phyloP scores from a whole-genome alignment of 1,140 invertebrate genomes.

The Platyura marginata region DNA sequence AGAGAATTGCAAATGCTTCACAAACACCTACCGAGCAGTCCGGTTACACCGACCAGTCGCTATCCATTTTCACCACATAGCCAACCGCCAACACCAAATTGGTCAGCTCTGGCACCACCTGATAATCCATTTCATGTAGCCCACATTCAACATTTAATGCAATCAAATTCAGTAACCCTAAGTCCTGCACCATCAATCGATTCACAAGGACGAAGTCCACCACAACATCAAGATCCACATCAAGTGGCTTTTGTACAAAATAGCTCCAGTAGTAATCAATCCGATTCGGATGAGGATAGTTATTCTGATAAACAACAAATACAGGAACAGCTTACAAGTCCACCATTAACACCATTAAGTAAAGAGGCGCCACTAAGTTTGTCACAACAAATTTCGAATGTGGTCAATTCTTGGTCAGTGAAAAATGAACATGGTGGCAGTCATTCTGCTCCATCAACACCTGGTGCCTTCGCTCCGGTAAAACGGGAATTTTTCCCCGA shows the following conservation, averaged over 20 bases:
- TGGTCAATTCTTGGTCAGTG: constrained; percentile 19
- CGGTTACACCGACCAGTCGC: constrained; percentile 65
- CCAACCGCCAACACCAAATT: constrained; percentile 58
- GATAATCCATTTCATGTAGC: constrained; percentile 42
- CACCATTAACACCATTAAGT: constrained; percentile 38
- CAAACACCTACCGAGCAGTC: constrained; percentile 58
- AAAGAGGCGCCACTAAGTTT: constrained; percentile 21
- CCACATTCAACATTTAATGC: constrained; percentile 46
- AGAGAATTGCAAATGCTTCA: constrained; percentile 57
- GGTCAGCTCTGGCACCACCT: constrained; percentile 39
- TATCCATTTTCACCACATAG: constrained; percentile 61
- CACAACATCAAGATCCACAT: constrained; percentile 27
- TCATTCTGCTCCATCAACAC: constrained; percentile 21
- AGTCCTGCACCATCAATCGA: constrained; percentile 77
- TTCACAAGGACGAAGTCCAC: constrained; percentile 68
- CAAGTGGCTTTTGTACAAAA: background rate
- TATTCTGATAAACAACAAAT: constrained; percentile 16
- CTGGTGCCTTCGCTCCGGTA: constrained; percentile 15
- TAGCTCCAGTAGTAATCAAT: constrained; percentile 34
- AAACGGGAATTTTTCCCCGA: constrained; percentile 50
- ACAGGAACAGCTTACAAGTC: constrained; percentile 27
- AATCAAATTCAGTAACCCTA: constrained; percentile 65
- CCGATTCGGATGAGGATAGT: constrained; percentile 57
- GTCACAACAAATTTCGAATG: constrained; percentile 21
- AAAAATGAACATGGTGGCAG: constrained; percentile 16